A percentile compares a stretch with the other conserved stretches of the same genome.
phyloP scores from a whole-genome alignment of 2,797 vertebrate species.

The Platalea minor region DNA sequence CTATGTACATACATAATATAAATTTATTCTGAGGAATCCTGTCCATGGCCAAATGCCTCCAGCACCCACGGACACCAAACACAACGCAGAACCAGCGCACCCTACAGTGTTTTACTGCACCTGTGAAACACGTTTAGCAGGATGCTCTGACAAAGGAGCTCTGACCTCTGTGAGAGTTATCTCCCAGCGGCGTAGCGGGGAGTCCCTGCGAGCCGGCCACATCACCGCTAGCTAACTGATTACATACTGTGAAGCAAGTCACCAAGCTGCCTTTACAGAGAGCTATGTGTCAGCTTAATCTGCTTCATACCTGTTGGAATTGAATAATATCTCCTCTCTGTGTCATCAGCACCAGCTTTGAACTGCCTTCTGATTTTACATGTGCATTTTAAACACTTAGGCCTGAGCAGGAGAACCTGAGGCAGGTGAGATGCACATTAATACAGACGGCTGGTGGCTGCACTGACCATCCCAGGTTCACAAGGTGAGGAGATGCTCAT shows the following conservation, averaged over 20 bases:
- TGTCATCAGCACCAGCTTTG: background rate
- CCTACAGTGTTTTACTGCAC: background rate
- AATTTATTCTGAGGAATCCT: background rate
- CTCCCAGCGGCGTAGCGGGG: background rate
- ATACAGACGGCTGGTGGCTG: background rate
- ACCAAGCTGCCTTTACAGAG: background rate
- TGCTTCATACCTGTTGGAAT: background rate
- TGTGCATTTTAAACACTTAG: background rate
- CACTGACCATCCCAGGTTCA: slow-evolving; percentile 6
- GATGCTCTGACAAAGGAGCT: background rate
- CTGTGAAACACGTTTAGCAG: background rate
- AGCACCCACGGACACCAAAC: background rate
- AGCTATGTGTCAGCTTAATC: background rate
- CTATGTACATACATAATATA: rapidly evolving
- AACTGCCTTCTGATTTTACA: background rate
- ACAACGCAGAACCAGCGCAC: background rate
- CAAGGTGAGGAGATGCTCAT: background rate
- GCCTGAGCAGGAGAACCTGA: background rate
- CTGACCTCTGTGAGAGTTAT: background rate
- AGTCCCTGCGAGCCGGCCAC: background rate
- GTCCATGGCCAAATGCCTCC: background rate
- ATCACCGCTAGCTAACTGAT: background rate
- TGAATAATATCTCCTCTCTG: background rate
- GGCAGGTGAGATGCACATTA: background rate
- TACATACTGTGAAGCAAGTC: background rate